phyloP scores from a whole-genome alignment of 1,140 invertebrate genomes.

The Drosophila albomicans region DNA sequence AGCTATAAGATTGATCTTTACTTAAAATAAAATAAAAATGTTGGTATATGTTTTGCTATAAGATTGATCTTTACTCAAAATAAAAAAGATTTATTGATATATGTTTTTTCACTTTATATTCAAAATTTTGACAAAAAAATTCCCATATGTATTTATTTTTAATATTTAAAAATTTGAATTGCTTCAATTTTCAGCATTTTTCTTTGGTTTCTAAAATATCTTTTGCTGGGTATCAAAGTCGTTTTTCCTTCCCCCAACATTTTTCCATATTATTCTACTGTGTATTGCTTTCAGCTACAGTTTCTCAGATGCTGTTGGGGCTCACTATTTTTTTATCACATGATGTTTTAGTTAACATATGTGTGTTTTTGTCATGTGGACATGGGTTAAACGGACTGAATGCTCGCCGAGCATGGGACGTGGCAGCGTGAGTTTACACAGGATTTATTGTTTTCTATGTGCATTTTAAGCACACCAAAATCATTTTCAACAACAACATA shows the following conservation, averaged over 20 bases:
- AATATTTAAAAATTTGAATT: too few relatives aligned
- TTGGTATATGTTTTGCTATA: too few relatives aligned
- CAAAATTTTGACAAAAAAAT: too few relatives aligned
- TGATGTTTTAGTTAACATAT: conserved; percentile 41
- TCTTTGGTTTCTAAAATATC: too few relatives aligned
- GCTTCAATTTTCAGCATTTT: too few relatives aligned
- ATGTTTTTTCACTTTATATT: too few relatives aligned
- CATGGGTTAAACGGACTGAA: not conserved
- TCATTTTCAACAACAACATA: conserved; percentile 37
- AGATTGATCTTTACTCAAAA: too few relatives aligned
- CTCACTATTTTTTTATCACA: conserved; percentile 53
- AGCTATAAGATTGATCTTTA: too few relatives aligned
- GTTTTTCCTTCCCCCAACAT: not conserved
- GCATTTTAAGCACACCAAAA: conserved; percentile 62
- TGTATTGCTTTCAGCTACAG: conserved; percentile 15
- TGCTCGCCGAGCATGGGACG: not conserved
- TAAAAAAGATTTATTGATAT: too few relatives aligned
- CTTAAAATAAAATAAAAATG: too few relatives aligned
- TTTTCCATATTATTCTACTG: conserved; percentile 1
- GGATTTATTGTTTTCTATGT: conserved; percentile 64
- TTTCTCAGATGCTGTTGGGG: conserved; percentile 14
- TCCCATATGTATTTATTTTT: too few relatives aligned
- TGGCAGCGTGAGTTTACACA: not conserved
- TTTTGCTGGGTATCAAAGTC: not conserved
- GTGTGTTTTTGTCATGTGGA: conserved; percentile 1